A percentile compares a stretch with the other conserved stretches of the same genome.
Evolutionary conservation across 2,888 invertebrate species (phyloP).

Genomic region (Sminthurinus aureus): DNA sequence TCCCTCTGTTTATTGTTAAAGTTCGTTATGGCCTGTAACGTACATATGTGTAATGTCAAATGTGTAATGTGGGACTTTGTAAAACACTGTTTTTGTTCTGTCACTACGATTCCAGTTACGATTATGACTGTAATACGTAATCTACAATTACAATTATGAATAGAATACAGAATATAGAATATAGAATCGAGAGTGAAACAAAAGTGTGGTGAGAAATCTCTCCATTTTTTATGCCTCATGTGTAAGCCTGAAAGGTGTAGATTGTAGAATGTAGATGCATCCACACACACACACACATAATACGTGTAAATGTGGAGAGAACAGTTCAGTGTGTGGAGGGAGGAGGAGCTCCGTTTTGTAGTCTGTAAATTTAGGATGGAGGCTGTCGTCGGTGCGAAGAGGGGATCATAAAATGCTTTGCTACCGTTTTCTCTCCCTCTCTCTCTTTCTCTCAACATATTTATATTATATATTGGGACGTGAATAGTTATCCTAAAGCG

Average conservation of each 20-base stretch:
- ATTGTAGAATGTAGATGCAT: too few species aligned
- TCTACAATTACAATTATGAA: too few species aligned
- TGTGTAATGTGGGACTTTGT: neutral
- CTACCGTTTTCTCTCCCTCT: constrained; percentile 10
- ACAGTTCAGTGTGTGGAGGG: neutral
- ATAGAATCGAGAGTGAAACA: too few species aligned
- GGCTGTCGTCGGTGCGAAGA: constrained; percentile 33
- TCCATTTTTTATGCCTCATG: too few species aligned
- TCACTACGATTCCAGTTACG: neutral
- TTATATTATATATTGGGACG: constrained; percentile 18
- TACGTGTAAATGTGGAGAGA: neutral
- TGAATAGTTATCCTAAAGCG: constrained; percentile 26
- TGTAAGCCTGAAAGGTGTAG: too few species aligned
- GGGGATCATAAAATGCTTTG: constrained; percentile 32
- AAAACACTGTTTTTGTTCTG: neutral
- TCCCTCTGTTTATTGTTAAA: neutral
- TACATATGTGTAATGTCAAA: too few species aligned
- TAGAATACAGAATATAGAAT: too few species aligned
- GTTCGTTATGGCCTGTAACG: too few species aligned
- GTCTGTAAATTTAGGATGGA: constrained; percentile 35
- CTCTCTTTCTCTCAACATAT: too few species aligned
- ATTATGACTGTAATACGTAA: too few species aligned
- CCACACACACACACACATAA: too few species aligned
- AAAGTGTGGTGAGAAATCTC: too few species aligned
- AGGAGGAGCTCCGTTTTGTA: constrained; percentile 37